Evolutionary conservation across 1,140 invertebrate species (phyloP), one percentile per base, ranked within the genome.

Genomic region (Drosophila azteca): DNA sequence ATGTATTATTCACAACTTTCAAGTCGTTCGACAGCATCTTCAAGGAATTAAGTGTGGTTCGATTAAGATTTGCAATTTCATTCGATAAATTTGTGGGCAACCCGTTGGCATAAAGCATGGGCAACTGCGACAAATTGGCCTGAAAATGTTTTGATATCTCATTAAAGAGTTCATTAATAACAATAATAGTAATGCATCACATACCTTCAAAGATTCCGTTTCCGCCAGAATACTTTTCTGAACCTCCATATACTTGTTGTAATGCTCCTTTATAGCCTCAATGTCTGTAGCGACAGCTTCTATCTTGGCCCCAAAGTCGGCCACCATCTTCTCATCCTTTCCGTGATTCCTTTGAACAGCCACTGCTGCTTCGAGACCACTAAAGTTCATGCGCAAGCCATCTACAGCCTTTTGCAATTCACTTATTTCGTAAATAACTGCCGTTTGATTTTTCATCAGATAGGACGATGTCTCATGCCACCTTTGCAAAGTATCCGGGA

Each of bases 401-500:
- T 90, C 83, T 13, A 91, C 44, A 2, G 45, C 70, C 31, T 73
- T 64, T 41, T 79, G 79, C 8, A 91, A 39, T 11, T 91, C 90
- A 49, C 66, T 67, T 54, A 91, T 62, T 45, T 88, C 81, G 6
- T 55, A 54, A 45, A 74, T 58, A 29, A 89, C 72, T 22, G 58
- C 61, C 0, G 93, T 94, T 81, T 94, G 94, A 87, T 95, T 95
- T 55, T 93, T 93, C 50, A 94, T 92, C 13, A 95, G 90, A 61
- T 93, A 92, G 80, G 92, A 93, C 22, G 93, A 93, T 11, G 94
- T 81, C n/a, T 94, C 93, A 72, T 94, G 94, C 79, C 93, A 94
- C 77, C 94, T 93, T 67, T 94, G 94, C 20, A 95, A 75, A 15
- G 93, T 93, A 64, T 94, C 94, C 11, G 94, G 94, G 68, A 94